Evolutionary conservation across 1,140 invertebrate species (phyloP), one percentile per base, ranked within the genome.

Genomic region (Rhyacophila brunnea): DNA sequence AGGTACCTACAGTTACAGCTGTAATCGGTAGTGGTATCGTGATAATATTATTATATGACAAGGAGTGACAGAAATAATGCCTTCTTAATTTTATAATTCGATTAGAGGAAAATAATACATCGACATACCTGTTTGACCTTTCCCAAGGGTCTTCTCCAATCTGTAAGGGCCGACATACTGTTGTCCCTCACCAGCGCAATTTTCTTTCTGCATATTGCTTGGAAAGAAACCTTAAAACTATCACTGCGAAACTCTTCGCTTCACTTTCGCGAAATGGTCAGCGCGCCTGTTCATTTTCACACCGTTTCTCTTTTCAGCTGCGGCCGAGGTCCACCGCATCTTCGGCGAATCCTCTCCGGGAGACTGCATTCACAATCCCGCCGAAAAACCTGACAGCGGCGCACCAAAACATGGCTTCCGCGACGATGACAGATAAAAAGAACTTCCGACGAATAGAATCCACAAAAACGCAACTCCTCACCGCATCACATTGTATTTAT

Each of bases 121-220:
- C 7, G 14, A 45, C 42, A 15, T 83, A 99, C 97, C 97, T 74
- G 97, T 99, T 79, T 99, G 97, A 52, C 97, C 97, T 78, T 99
- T 99, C 54, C 97, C 97, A 43, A 99, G 84, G 23, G 97, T 99
- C 76, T 99, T 99, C 77, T 99, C 97, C 71, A 99, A 83, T 68
- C 96, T 83, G 79, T 98, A 99, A 32, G 97, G 97, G 44, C 97
- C 97, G 61, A 99, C 96, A 81, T 96, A 98, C 78, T 95, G 92
- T 73, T 92, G 90, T 70, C 79, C 80, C 78, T 79, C 81, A 60
- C 68, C 71, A 11, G 23, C 43, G 20, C 48, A 60, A 67, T 73
- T 75, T 64, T 77, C 76, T 68, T 79, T 78, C 72, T 79, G 77
- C 77, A 78, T 78, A 65, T 72, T 74, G 47, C 45, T 51, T 20